Base-by-base conservation (phyloP, 2,888 invertebrate species). In the Thalpophila matura region DNA sequence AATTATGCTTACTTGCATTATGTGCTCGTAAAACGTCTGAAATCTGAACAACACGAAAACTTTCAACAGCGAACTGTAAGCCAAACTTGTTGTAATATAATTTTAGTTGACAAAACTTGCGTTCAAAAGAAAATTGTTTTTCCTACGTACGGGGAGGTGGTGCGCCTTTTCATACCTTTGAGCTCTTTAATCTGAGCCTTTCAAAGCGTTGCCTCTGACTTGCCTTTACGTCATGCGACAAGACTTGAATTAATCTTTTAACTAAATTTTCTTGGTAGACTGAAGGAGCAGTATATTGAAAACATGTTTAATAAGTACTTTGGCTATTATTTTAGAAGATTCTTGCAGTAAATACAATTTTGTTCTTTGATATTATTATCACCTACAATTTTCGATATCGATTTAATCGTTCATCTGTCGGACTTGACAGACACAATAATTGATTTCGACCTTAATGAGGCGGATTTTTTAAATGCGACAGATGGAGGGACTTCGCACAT, bases 181-280 rank as follows among this genome's bases (percentile, higher is more conserved):
- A 82, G 65, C 74, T 76, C 77, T 85, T 84, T 85, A 84, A 86
- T 89, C 84, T 83, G 71, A 68, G 79, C 68, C 70, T 79, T 80
- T 81, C 60, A 80, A 81, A 75, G 76, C 49, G 61, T 55, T 56
- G 49, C 61, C 63, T 65, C 68, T 42, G 54, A 47, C 60, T 66
- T 58, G 73, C 80, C 77, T 77, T 78, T 77, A 60, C 64, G 50
- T 65, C 64, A 70, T 63, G 55, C 75, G 74, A 76, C 59, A 70
- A 70, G 73, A 62, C 70, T 71, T 56, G 57, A 68, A 84, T 85
- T 81, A 80, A 85, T 85, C 75, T 81, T 66, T 60, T 66, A 63
- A 74, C 56, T 43, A 42, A 47, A 56, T 54, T 62, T 56, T 38
- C 35, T 42, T 31, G 10, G 3, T 6, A 20, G 16, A 16, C 4